Conservation (phyloP, 2,113 vertebrate genomes). For the Nymphicus hollandicus region DNA sequence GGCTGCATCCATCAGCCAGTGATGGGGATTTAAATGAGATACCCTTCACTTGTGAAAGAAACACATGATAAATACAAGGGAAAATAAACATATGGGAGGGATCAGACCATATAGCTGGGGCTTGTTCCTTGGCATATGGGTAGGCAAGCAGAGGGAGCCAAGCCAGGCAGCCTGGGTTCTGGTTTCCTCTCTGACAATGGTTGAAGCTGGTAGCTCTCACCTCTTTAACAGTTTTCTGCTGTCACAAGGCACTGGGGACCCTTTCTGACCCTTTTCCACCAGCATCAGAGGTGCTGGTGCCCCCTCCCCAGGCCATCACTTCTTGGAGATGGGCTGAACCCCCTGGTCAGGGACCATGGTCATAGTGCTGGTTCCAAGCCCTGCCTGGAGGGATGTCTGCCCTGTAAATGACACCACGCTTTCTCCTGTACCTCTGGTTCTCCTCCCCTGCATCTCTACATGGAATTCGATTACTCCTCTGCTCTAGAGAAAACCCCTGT, state of each 20-base stretch:
- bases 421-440: background rate
- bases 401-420: background rate
- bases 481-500: background rate
- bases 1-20: background rate
- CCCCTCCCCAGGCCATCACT: background rate
- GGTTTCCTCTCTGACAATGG: background rate
- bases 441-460: rapidly evolving
- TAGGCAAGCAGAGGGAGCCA: background rate
- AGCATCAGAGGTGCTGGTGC: background rate
- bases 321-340: background rate
- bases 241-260: background rate
- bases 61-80: background rate
- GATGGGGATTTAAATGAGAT: background rate
- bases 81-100: rapidly evolving
- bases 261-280: too few relatives aligned
- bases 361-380: background rate
- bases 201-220: background rate
- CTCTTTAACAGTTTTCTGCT: background rate
- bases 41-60: background rate
- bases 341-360: rapidly evolving
- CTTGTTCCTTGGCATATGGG: background rate
- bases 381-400: background rate
- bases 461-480: background rate
- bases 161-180: background rate
- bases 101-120: rapidly evolving